Evolutionary conservation across 1,140 invertebrate genomes (phyloP).

Genomic region (Metopolophium dirhodum): DNA sequence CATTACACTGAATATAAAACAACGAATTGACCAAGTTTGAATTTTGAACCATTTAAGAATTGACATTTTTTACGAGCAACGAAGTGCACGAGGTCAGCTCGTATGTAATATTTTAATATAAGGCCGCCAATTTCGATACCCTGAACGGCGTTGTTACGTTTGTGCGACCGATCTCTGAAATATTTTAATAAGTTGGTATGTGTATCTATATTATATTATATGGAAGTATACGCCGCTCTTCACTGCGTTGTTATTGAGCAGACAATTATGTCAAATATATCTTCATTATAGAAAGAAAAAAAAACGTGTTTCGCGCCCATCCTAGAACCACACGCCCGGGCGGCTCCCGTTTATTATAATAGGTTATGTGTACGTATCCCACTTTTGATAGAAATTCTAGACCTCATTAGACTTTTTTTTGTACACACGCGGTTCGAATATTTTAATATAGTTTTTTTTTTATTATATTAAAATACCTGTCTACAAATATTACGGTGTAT

Average conservation of each 20-base stretch:
- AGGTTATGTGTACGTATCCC: background rate
- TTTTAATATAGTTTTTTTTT: background rate
- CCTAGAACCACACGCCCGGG: background rate
- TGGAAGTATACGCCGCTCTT: background rate
- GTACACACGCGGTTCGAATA: background rate
- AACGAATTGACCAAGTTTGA: no score
- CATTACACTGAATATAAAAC: no score
- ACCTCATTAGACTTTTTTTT: background rate
- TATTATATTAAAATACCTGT: background rate
- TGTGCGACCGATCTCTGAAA: background rate
- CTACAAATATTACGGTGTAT: background rate
- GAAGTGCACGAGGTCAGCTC: no score
- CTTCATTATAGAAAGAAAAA: constrained; percentile 30
- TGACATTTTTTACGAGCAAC: no score
- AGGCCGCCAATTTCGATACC: background rate
- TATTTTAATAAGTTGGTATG: background rate
- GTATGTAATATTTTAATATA: background rate
- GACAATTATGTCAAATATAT: constrained; percentile 31
- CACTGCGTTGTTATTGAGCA: background rate
- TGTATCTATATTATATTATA: background rate
- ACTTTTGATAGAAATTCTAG: background rate
- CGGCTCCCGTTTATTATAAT: constrained; percentile 25
- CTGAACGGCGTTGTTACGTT: background rate
- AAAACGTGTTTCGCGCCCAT: constrained; percentile 15
- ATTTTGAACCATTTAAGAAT: no score